phyloP scores from a whole-genome alignment of 2,113 vertebrate genomes.

The Anser cygnoides region DNA sequence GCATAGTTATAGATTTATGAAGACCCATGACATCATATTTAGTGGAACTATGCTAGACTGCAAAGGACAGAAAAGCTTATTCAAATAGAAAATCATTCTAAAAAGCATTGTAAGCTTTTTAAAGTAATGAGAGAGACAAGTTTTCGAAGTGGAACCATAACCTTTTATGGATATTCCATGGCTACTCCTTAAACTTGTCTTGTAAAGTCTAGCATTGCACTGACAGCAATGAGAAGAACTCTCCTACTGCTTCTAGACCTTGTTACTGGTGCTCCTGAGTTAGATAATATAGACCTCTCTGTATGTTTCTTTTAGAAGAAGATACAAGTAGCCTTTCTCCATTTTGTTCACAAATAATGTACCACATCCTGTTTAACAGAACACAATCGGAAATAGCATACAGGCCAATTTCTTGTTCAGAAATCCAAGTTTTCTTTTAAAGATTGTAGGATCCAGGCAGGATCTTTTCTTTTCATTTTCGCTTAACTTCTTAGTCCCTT shows the following conservation, averaged over 20 bases:
- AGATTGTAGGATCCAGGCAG: background rate
- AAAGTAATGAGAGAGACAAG: background rate
- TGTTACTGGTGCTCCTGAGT: background rate
- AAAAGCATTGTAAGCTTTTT: background rate
- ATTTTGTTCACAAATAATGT: background rate
- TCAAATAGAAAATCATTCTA: background rate
- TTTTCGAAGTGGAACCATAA: background rate
- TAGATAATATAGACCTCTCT: background rate
- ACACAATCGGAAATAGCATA: background rate
- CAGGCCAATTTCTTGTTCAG: background rate
- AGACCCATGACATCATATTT: background rate
- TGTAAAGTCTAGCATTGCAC: background rate
- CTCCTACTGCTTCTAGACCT: background rate
- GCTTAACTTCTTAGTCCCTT: background rate
- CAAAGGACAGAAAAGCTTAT: background rate
- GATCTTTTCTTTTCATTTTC: background rate
- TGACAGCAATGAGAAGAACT: background rate
- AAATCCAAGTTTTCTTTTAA: background rate
- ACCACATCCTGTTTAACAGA: background rate
- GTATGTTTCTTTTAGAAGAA: background rate
- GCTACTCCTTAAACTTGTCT: background rate
- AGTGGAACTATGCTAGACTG: background rate
- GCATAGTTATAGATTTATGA: background rate
- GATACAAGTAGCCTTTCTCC: background rate
- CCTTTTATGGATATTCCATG: background rate